Percentiles rank a stretch among this genome's conserved stretches.
phyloP scores from a whole-genome alignment of 2,113 vertebrate genomes.

The Phrynosoma platyrhinos region DNA sequence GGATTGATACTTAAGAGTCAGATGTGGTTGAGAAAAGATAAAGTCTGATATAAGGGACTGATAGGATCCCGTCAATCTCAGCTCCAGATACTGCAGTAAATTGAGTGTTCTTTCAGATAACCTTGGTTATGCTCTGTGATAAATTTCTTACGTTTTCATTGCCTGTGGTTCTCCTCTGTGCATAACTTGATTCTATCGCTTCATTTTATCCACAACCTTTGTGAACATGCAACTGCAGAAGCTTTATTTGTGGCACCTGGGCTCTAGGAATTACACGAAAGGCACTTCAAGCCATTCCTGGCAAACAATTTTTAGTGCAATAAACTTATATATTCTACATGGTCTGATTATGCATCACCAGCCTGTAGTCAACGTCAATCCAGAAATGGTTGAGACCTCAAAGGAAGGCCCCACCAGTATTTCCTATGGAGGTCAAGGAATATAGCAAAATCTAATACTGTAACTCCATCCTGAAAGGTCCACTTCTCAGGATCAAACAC shows the following conservation, averaged over 20 bases:
- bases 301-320: neutral
- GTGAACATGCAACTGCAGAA: conserved; percentile 42
- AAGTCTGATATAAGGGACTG: conserved; percentile 15
- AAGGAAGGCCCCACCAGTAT: neutral
- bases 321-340: neutral
- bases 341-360: neutral
- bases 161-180: conserved; percentile 12
- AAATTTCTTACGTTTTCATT: conserved; percentile 26
- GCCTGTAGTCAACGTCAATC: neutral
- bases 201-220: conserved; percentile 18
- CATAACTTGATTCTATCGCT: conserved; percentile 38
- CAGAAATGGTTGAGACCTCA: neutral
- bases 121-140: neutral
- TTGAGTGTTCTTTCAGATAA: conserved; percentile 40
- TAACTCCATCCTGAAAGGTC: neutral
- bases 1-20: conserved; percentile 34
- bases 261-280: conserved; percentile 11
- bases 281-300: neutral
- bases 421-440: neutral
- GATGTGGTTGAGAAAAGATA: conserved; percentile 1
- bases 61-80: conserved; percentile 30
- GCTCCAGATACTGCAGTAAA: neutral
- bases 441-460: neutral
- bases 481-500: neutral
- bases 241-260: neutral